phyloP scores from a whole-genome alignment of 2,888 invertebrate species.

The Pharmacophagus antenor region DNA sequence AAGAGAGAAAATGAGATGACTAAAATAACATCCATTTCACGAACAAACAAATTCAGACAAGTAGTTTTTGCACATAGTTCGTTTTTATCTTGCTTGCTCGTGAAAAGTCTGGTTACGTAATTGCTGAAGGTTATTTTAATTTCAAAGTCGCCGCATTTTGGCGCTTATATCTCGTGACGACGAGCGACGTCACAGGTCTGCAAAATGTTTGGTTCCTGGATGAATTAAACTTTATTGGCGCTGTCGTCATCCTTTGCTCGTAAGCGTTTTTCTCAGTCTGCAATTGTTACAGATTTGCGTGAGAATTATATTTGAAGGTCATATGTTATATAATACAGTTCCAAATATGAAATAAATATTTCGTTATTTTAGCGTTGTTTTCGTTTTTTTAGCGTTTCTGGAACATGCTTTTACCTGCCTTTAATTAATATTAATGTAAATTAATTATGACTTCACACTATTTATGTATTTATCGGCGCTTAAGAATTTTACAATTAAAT shows the following conservation, averaged over 20 bases:
- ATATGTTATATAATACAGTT: no score
- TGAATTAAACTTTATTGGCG: constrained; percentile 20
- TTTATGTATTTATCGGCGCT: no score
- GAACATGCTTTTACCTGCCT: no score
- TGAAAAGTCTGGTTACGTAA: constrained; percentile 34
- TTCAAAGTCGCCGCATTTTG: constrained; percentile 40
- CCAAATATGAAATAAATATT: no score
- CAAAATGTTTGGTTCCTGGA: neutral
- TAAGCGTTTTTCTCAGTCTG: neutral
- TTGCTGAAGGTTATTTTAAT: constrained; percentile 41
- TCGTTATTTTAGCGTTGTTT: no score
- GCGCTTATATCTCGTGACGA: constrained; percentile 36
- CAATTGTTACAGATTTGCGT: neutral
- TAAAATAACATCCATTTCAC: no score
- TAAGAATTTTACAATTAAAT: no score
- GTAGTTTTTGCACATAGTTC: neutral
- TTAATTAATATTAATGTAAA: no score
- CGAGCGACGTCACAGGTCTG: constrained; percentile 34
- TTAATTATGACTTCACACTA: no score
- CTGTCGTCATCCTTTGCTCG: neutral
- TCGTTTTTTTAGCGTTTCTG: no score
- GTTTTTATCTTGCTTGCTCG: neutral
- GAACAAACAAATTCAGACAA: no score
- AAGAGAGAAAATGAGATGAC: no score
- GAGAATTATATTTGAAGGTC: constrained; percentile 13